Evolutionary conservation across 1,140 invertebrate species (phyloP), one percentile per base, ranked within the genome.

Genomic region (Ceratoteleas bidentatus): DNA sequence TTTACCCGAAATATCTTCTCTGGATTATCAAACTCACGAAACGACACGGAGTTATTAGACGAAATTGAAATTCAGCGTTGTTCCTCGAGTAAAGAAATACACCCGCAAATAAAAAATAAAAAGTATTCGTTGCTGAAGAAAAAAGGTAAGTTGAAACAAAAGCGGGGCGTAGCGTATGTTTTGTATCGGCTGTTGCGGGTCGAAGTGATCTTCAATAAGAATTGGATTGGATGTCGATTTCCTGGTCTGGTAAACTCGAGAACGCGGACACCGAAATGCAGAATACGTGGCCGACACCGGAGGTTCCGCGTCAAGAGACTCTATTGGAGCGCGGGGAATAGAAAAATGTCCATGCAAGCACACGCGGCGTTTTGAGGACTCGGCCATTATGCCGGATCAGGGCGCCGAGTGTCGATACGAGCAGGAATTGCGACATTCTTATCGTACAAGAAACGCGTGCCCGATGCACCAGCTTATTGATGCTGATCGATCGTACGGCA

Each of bases 161-260:
- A 24, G 16, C 15, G 15, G 54, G 52, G 15, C 15, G 16, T 16
- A 54, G 16, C 57, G 38, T 9, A 34, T 47, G 3, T 66, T 56
- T 56, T 57, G 64, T 57, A 16, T 56, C 38, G 64, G 45, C 54
- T 43, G 53, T 49, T 36, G 52, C 13, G 47, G 16, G 14, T 45
- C 54, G 32, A 64, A 61, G 58, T 79, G 69, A 74, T 74, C 70
- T 57, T 66, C 72, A 24, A 61, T 61, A 68, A 56, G 65, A 69
- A 74, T 81, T 68, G 58, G 64, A 81, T 74, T 62, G 57, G 50
- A 62, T 36, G 68, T 74, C 77, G 77, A 81, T 74, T 81, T 74
- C 57, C 58, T 73, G 77, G 60, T 80, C 64, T 72, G 68, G 52
- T 68, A 68, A 64, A 45, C 60, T 65, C 45, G 62, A 68, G 50